Base-by-base conservation (phyloP, 2,113 vertebrate genomes). In the Dermatemys mawii region DNA sequence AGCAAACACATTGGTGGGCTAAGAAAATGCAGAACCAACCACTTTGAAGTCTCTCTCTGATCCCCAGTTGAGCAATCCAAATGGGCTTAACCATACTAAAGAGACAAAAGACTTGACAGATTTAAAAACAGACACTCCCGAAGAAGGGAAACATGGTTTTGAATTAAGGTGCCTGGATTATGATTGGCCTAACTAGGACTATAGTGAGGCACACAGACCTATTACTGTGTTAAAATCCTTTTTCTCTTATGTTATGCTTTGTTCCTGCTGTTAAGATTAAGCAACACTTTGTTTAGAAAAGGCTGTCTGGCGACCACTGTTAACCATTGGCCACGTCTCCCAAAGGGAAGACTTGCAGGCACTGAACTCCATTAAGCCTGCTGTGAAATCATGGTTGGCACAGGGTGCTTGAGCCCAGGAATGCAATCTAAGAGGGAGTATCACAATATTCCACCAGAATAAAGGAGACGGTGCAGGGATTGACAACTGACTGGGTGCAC, bases 41-140 rank as follows among this genome's bases (percentile, higher is more conserved):
- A 3, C 82, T 96, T 94, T 93, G 93, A 80, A 95, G 79, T 83
- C 50, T 89, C 70, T 92, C 41, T 92, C 44, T 48, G 94, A 35
- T 55, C 44, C 76, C 29, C 54, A 32, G 29, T 76, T 97, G 76
- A 90, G 88, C 90, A 92, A 86, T 82, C 60, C 86, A 38, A 84
- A 96, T 94, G 79, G 79, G 95, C 96, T 93, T 89, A 96, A 85
- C 91, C 44, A 83, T 93, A 81, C 86, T 27, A 0, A 11, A n/a
- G 53, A 90, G 91, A 86, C 70, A 93, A 96, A 55, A 21, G 54
- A 57, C 54, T 57, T 57, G 10, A 27, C 10, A 9, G 24, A 57
- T 57, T 57, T 57, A 57, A 57, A 57, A 26, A 27, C 10, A 57
- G 54, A 57, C 54, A 57, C 54, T 57, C 54, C 54, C 29, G 54